Evolutionary conservation across 2,888 invertebrate species (phyloP).

Genomic region (Brachylomia viminalis): DNA sequence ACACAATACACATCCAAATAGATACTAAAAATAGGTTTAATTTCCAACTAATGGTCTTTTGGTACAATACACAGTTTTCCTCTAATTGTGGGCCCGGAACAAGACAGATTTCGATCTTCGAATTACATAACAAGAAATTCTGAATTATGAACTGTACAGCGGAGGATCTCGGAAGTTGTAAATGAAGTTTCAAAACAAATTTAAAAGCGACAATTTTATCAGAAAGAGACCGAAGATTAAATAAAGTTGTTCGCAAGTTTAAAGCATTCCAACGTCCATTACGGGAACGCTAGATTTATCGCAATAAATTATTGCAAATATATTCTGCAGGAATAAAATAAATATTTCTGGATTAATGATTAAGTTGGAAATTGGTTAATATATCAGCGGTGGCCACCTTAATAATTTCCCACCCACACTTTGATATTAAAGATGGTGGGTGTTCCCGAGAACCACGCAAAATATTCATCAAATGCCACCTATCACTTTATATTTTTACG

Average conservation of each 20-base stretch:
- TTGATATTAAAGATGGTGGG: slow-evolving; percentile 64
- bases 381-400: slow-evolving; percentile 50
- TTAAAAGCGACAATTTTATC: slow-evolving; percentile 66
- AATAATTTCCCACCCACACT: slow-evolving; percentile 64
- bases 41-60: slow-evolving; percentile 2
- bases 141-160: slow-evolving; percentile 59
- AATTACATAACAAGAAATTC: slow-evolving; percentile 59
- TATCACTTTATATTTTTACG: slow-evolving; percentile 58
- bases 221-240: slow-evolving; percentile 64
- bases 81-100: slow-evolving; percentile 8
- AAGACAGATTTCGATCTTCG: slow-evolving; percentile 42
- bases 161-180: slow-evolving; percentile 60
- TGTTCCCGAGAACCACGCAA: slow-evolving; percentile 63
- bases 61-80: slow-evolving; percentile 16
- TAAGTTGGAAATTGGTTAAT: slow-evolving; percentile 48
- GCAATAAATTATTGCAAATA: slow-evolving; percentile 53
- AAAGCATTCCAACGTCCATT: slow-evolving; percentile 66
- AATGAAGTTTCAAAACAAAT: slow-evolving; percentile 64
- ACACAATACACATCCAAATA: slow-evolving; percentile 12
- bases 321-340: slow-evolving; percentile 55
- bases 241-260: slow-evolving; percentile 62
- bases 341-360: slow-evolving; percentile 49
- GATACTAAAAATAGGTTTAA: slow-evolving; percentile 4
- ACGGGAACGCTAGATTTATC: slow-evolving; percentile 60
- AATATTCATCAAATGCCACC: slow-evolving; percentile 65